These are phyloP conservation scores for Heliconius congener DNA, from an alignment of 1,140 invertebrate genomes.

Conservation along the genomic window DNA sequence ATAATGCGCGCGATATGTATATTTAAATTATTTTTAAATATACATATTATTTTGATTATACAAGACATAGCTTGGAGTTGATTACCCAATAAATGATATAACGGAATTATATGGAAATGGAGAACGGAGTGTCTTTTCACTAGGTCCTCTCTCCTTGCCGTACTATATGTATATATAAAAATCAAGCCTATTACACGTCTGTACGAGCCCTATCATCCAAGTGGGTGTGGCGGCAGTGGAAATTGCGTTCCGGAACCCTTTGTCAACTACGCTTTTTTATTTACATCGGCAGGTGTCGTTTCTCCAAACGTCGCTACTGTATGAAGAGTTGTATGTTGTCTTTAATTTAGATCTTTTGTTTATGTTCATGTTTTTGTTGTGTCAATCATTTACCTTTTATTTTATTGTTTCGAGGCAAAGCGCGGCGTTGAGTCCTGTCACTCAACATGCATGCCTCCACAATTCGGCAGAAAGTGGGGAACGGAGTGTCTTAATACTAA, in stretches of 20 bases:
- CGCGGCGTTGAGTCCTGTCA: too few species aligned
- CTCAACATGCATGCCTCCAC: too few species aligned
- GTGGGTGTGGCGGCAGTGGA: constrained; percentile 50
- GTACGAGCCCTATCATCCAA: constrained; percentile 28
- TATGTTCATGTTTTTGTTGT: neutral
- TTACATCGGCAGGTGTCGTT: constrained; percentile 47
- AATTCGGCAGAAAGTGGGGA: too few species aligned
- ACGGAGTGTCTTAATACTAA: too few species aligned
- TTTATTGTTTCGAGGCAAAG: neutral
- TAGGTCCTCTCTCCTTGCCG: neutral
- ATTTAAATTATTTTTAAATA: neutral
- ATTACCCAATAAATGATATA: neutral
- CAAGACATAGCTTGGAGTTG: neutral
- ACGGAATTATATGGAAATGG: neutral
- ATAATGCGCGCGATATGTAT: neutral
- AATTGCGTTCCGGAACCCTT: constrained; percentile 60
- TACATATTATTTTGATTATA: neutral
- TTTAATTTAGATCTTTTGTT: constrained; percentile 27
- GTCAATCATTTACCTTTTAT: neutral
- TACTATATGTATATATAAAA: neutral
- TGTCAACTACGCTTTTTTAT: constrained; percentile 50
- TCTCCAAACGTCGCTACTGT: constrained; percentile 38
- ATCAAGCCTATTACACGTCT: constrained; percentile 14
- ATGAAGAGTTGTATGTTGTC: constrained; percentile 32
- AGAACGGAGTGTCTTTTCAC: neutral